phyloP scores from a whole-genome alignment of 2,888 invertebrate genomes.

The Drosophila meridionalis region DNA sequence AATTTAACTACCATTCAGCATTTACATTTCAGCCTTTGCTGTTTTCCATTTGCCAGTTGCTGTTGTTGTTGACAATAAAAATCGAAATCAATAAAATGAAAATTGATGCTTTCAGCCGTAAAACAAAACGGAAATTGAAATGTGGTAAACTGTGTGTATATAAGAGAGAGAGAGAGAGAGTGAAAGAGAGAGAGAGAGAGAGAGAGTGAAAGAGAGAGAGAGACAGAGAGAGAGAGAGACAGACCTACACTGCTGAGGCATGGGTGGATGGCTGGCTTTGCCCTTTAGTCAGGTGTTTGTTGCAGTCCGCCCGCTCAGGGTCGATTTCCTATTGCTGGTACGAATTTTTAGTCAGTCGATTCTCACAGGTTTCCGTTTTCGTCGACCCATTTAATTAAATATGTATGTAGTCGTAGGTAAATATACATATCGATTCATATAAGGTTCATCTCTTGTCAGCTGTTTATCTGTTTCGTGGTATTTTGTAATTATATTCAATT shows the following conservation, averaged over 20 bases:
- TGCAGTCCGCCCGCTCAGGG: constrained; percentile 37
- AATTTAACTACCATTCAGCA: constrained; percentile 54
- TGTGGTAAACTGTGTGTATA: constrained; percentile 56
- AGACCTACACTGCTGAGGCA: background rate
- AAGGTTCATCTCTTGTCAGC: constrained; percentile 18
- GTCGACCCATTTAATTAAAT: constrained; percentile 35
- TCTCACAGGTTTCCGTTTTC: constrained; percentile 7
- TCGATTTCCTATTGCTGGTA: constrained; percentile 28
- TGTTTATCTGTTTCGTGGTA: constrained; percentile 32
- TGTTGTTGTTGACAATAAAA: constrained; percentile 68
- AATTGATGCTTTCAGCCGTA: constrained; percentile 79
- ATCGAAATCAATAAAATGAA: constrained; percentile 80
- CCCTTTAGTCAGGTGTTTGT: constrained; percentile 22
- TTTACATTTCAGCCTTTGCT: constrained; percentile 50
- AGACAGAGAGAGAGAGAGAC: background rate
- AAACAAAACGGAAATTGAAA: constrained; percentile 80
- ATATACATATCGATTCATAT: constrained; percentile 36
- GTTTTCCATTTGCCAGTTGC: constrained; percentile 36
- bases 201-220: background rate
- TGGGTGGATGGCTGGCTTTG: background rate
- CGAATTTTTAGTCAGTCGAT: constrained; percentile 14
- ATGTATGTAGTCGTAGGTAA: constrained; percentile 10
- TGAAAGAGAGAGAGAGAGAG: background rate
- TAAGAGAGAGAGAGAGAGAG: background rate
- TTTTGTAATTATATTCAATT: constrained; percentile 63